These are phyloP conservation scores for Eclectus roratus DNA, from an alignment of 2,113 vertebrate species.

Conservation along the genomic window DNA sequence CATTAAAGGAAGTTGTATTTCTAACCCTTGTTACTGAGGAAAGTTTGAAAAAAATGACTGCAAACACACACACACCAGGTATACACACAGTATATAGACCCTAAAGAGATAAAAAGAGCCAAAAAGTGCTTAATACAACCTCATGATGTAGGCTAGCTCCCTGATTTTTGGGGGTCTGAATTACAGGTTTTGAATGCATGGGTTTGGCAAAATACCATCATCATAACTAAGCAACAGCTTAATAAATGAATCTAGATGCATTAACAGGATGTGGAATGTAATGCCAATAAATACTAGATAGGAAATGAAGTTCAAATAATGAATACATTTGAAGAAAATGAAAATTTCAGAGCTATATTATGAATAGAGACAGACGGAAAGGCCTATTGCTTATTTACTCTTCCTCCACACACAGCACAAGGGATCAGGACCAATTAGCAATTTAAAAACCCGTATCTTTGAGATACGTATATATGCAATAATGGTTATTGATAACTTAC, in stretches of 20 bases:
- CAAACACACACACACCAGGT: background rate
- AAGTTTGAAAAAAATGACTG: background rate
- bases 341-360: background rate
- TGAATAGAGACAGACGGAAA: background rate
- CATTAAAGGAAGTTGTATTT: background rate
- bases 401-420: background rate
- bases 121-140: background rate
- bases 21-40: background rate
- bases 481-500: background rate
- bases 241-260: background rate
- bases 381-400: background rate
- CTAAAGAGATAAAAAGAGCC: background rate
- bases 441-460: background rate
- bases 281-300: background rate
- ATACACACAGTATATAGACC: background rate
- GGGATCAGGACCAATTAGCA: background rate
- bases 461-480: background rate
- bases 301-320: slow-evolving; percentile 21
- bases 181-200: background rate
- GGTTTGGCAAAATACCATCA: background rate
- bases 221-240: slow-evolving; percentile 1
- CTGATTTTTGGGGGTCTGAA: background rate
- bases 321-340: background rate
- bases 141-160: background rate
- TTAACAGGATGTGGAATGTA: background rate